Evolutionary conservation across 64 coral and sea anemone species (phyloP).

Genomic region (Hydrozoanthus tunicans): DNA sequence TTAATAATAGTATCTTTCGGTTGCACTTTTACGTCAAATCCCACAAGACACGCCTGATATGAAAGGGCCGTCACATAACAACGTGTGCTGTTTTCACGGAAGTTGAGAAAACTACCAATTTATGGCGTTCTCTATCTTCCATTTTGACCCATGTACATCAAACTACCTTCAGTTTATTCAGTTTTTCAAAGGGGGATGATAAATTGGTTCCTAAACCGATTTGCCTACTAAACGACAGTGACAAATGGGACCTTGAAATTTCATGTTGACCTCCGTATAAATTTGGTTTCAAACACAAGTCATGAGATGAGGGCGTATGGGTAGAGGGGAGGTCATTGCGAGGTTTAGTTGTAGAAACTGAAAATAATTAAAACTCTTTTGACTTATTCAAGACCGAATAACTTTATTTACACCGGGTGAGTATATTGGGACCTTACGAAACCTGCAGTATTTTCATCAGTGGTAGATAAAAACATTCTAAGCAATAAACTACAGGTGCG

Average conservation of each 20-base stretch:
- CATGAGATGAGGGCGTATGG: not conserved
- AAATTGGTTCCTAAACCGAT: not conserved
- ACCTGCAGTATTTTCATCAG: too few relatives aligned
- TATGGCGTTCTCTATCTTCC: not conserved
- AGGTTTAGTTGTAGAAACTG: too few relatives aligned
- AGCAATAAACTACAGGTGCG: too few relatives aligned
- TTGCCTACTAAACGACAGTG: not conserved
- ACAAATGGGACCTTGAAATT: not conserved
- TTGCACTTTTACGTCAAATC: not conserved
- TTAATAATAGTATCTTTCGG: not conserved
- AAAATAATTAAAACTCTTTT: too few relatives aligned
- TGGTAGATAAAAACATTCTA: too few relatives aligned
- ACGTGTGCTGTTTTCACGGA: not conserved
- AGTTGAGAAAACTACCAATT: not conserved
- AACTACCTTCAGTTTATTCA: not conserved
- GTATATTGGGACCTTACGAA: too few relatives aligned
- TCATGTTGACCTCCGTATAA: too few relatives aligned
- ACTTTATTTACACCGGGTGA: too few relatives aligned
- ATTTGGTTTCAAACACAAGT: not conserved
- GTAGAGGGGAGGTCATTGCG: too few relatives aligned
- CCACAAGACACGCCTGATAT: not conserved
- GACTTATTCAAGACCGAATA: too few relatives aligned
- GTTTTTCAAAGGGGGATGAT: not conserved
- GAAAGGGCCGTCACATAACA: not conserved
- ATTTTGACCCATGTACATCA: not conserved